Conservation (phyloP, 2,113 vertebrate genomes). For the Gasterosteus aculeatus region DNA sequence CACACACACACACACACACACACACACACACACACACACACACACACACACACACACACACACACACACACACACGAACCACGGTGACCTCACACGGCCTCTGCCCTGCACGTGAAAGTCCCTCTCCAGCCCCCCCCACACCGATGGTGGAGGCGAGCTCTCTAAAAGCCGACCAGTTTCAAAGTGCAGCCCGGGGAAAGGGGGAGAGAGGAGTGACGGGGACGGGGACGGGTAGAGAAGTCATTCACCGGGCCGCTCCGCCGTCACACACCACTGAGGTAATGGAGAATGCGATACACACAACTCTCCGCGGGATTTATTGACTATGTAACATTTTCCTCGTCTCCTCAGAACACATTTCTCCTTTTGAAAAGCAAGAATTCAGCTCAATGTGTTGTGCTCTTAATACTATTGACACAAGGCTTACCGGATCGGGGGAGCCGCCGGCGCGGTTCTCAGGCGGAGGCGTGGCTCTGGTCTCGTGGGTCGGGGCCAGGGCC, state of each 20-base stretch:
- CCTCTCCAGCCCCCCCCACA: no score
- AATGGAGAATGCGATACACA: neutral
- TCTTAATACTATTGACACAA: neutral
- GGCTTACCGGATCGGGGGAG: slow-evolving; percentile 58
- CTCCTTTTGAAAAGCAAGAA: neutral
- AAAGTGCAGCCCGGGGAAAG: slow-evolving; percentile 60
- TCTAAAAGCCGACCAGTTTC: slow-evolving; percentile 39
- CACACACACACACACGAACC: neutral
- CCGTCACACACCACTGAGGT: neutral
- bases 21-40: slow-evolving; percentile 2
- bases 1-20: slow-evolving; percentile 2
- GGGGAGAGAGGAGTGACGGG: slow-evolving; percentile 6
- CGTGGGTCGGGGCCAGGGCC: slow-evolving; percentile 26
- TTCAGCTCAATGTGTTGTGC: neutral
- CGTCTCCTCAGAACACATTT: no score
- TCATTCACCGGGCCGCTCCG: neutral
- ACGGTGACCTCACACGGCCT: slow-evolving; percentile 26
- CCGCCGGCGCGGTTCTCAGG: neutral
- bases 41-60: slow-evolving; percentile 11
- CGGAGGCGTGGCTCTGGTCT: neutral
- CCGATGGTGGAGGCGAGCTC: neutral
- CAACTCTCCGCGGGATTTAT: slow-evolving; percentile 9
- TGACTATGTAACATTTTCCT: neutral
- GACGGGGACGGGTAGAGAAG: slow-evolving; percentile 38
- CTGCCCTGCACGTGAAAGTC: slow-evolving; percentile 4